Percentiles rank a stretch among this genome's conserved stretches.
Conservation (phyloP, 2,797 vertebrate genomes). For the Chelonia mydas region DNA sequence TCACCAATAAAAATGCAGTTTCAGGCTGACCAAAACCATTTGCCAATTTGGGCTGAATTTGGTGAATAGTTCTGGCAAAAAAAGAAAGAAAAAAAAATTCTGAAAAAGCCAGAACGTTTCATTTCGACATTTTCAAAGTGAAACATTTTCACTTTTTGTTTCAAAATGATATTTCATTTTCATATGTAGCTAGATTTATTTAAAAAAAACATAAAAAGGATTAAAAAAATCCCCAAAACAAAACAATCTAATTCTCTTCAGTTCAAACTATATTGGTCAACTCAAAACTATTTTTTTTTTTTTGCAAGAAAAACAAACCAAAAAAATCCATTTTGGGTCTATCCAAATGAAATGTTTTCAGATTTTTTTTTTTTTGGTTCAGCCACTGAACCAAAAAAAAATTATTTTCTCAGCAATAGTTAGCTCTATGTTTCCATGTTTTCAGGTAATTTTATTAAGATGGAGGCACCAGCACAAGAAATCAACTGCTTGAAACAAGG, state of each 20-base stretch:
- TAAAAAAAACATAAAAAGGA: background rate
- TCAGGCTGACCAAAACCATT: no score
- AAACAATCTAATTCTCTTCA: background rate
- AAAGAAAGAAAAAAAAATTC: no score
- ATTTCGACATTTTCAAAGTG: background rate
- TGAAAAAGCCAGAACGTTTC: background rate
- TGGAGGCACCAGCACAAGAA: background rate
- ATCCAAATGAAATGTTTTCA: background rate
- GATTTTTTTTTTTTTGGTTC: background rate
- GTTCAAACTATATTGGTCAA: background rate
- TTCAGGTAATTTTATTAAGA: background rate
- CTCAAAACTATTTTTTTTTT: background rate
- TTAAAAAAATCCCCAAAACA: background rate
- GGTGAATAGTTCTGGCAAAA: no score
- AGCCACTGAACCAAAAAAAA: background rate
- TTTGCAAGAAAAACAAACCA: background rate
- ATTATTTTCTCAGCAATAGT: background rate
- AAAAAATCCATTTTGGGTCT: background rate
- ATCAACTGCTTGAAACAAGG: background rate
- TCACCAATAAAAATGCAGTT: no score
- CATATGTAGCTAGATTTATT: background rate
- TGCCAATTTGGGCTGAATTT: no score
- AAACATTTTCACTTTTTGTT: background rate
- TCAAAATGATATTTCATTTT: background rate
- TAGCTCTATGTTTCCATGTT: background rate